Percentiles rank a stretch among this genome's conserved stretches.
These are phyloP conservation scores for Hydraecia micacea DNA, from an alignment of 2,888 invertebrate genomes.

Conservation along the genomic window DNA sequence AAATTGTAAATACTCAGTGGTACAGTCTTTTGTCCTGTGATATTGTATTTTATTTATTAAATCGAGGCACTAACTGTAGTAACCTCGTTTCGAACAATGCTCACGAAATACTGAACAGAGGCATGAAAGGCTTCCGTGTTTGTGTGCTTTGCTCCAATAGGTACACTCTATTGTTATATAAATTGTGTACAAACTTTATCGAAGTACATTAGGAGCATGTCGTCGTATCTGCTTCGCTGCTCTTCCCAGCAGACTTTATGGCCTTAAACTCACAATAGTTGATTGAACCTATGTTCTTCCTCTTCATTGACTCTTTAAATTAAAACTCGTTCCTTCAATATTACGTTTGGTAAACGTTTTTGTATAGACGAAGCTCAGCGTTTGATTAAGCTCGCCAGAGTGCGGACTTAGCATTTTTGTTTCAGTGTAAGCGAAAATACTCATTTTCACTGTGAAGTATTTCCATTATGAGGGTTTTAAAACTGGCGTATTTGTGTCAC, in stretches of 20 bases:
- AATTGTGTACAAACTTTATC: slow-evolving; percentile 34
- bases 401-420: slow-evolving; percentile 43
- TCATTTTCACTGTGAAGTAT: slow-evolving; percentile 40
- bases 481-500: slow-evolving; percentile 13
- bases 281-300: slow-evolving; percentile 68
- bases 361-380: slow-evolving; percentile 43
- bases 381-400: slow-evolving; percentile 50
- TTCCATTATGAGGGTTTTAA: slow-evolving; percentile 31
- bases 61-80: slow-evolving; percentile 49
- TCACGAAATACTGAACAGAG: slow-evolving; percentile 46
- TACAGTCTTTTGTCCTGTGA: slow-evolving; percentile 37
- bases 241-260: slow-evolving; percentile 48
- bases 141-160: slow-evolving; percentile 38
- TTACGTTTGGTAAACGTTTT: slow-evolving; percentile 55
- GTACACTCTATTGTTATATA: slow-evolving; percentile 41
- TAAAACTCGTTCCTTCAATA: slow-evolving; percentile 58
- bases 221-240: background rate
- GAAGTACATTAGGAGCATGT: slow-evolving; percentile 26
- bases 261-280: slow-evolving; percentile 64
- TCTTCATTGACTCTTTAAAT: slow-evolving; percentile 68
- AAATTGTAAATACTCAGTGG: slow-evolving; percentile 24
- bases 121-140: slow-evolving; percentile 52
- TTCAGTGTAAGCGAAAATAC: slow-evolving; percentile 45
- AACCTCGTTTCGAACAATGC: slow-evolving; percentile 56
- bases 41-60: slow-evolving; percentile 42